Conservation (phyloP, 2,888 invertebrate genomes). For the Dynastes hyllus region DNA sequence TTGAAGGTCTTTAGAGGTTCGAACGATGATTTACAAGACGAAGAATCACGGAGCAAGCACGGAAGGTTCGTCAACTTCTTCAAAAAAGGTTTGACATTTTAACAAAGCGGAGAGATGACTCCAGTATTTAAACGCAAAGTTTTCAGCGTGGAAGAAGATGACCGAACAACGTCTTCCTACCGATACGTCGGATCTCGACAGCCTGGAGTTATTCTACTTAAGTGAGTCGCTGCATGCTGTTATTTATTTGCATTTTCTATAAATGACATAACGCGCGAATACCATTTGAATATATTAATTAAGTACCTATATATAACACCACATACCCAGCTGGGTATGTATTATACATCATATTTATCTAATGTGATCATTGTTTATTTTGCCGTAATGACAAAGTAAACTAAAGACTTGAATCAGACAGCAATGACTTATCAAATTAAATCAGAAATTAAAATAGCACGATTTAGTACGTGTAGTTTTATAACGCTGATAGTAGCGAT, state of each 20-base stretch:
- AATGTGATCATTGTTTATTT: constrained; percentile 45
- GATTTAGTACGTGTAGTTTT: constrained; percentile 25
- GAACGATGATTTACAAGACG: constrained; percentile 42
- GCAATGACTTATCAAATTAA: constrained; percentile 40
- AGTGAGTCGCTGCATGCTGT: constrained; percentile 59
- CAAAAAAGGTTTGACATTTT: constrained; percentile 46
- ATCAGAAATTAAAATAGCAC: constrained; percentile 44
- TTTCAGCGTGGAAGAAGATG: constrained; percentile 62
- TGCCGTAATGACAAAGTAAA: constrained; percentile 31
- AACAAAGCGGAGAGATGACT: background rate
- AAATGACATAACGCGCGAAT: constrained; percentile 45
- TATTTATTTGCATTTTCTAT: constrained; percentile 44
- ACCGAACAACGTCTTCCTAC: constrained; percentile 57
- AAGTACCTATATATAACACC: constrained; percentile 39
- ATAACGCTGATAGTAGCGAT: constrained; percentile 4
- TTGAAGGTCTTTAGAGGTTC: constrained; percentile 43
- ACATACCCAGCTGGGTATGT: constrained; percentile 19
- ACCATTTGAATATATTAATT: constrained; percentile 45
- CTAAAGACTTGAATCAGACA: constrained; percentile 37
- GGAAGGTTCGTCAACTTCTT: constrained; percentile 49
- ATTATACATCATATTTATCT: constrained; percentile 44
- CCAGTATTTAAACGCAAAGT: background rate
- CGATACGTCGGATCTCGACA: constrained; percentile 62
- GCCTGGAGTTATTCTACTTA: constrained; percentile 63
- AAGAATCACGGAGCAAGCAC: constrained; percentile 32